A percentile compares a stretch with the other conserved stretches of the same genome.
Evolutionary conservation across 2,888 invertebrate genomes (phyloP).

Genomic region (Pharmacophagus antenor): DNA sequence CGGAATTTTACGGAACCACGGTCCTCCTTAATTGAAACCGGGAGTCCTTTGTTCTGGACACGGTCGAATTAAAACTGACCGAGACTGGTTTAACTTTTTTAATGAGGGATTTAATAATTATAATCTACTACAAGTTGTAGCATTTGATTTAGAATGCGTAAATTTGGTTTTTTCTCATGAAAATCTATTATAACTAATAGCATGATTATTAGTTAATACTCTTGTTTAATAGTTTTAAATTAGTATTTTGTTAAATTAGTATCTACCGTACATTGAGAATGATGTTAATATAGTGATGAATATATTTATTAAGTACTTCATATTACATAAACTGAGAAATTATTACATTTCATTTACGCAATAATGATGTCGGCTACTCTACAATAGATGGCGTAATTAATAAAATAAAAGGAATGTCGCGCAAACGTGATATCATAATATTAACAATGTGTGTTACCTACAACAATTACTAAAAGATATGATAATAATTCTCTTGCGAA

Average conservation of each 20-base stretch:
- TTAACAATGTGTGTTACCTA: slow-evolving; percentile 39
- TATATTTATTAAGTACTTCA: not conserved
- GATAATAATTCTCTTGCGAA: slow-evolving; percentile 61
- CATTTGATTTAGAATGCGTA: not conserved
- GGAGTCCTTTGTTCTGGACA: slow-evolving; percentile 54
- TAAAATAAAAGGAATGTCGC: not conserved
- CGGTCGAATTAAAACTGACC: slow-evolving; percentile 44
- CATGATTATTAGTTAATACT: not conserved
- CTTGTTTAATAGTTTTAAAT: not conserved
- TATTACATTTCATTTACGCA: not conserved
- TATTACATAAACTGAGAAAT: not conserved
- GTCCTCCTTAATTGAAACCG: slow-evolving; percentile 55
- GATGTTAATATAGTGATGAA: not conserved
- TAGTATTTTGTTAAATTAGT: not conserved
- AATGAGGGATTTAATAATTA: slow-evolving; percentile 31
- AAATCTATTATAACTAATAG: not conserved
- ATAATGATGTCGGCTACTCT: slow-evolving; percentile 41
- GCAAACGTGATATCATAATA: slow-evolving; percentile 47
- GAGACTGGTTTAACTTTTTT: slow-evolving; percentile 36
- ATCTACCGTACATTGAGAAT: not conserved
- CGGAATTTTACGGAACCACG: slow-evolving; percentile 51
- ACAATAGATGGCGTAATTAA: slow-evolving; percentile 55
- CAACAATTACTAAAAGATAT: slow-evolving; percentile 55
- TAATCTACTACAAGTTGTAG: too few species aligned
- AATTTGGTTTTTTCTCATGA: not conserved